Evolutionary conservation across 2,113 vertebrate species (phyloP).

Genomic region (Callionymus lyra): DNA sequence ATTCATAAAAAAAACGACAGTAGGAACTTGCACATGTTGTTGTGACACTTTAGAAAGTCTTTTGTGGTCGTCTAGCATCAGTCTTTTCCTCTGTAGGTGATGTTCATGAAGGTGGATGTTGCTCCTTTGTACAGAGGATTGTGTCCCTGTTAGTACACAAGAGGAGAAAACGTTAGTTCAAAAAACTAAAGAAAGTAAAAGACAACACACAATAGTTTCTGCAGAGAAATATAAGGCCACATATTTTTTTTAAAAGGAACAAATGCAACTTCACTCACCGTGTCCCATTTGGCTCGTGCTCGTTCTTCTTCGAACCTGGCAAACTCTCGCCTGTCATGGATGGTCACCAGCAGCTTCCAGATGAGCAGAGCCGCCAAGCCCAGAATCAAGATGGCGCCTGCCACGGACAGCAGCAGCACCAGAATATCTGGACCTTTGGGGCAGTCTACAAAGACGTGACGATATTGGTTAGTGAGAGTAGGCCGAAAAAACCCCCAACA

Average conservation of each 20-base stretch:
- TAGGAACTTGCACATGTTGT: slow-evolving; percentile 61
- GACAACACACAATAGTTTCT: background rate
- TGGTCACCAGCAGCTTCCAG: slow-evolving; percentile 95
- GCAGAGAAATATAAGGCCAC: no score
- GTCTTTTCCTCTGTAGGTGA: slow-evolving; percentile 85
- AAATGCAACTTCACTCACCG: slow-evolving; percentile 62
- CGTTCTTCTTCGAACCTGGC: slow-evolving; percentile 94
- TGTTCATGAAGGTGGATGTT: slow-evolving; percentile 93
- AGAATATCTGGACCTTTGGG: slow-evolving; percentile 84
- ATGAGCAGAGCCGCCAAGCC: slow-evolving; percentile 83
- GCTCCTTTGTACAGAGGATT: slow-evolving; percentile 94
- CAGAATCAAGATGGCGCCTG: slow-evolving; percentile 82
- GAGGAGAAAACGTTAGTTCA: background rate
- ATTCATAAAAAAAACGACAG: slow-evolving; percentile 31
- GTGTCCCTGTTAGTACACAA: slow-evolving; percentile 68
- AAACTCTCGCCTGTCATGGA: slow-evolving; percentile 91
- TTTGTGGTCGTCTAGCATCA: slow-evolving; percentile 36
- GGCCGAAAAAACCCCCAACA: no score
- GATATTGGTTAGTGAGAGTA: slow-evolving; percentile 10
- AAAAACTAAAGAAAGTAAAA: no score
- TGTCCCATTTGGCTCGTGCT: slow-evolving; percentile 90
- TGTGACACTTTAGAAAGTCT: slow-evolving; percentile 23
- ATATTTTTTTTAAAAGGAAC: no score
- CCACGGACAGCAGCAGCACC: slow-evolving; percentile 85
- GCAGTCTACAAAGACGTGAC: slow-evolving; percentile 71